A percentile compares a stretch with the other conserved stretches of the same genome.
Evolutionary conservation across 2,888 invertebrate species (phyloP).

Genomic region (Lymantria dispar): DNA sequence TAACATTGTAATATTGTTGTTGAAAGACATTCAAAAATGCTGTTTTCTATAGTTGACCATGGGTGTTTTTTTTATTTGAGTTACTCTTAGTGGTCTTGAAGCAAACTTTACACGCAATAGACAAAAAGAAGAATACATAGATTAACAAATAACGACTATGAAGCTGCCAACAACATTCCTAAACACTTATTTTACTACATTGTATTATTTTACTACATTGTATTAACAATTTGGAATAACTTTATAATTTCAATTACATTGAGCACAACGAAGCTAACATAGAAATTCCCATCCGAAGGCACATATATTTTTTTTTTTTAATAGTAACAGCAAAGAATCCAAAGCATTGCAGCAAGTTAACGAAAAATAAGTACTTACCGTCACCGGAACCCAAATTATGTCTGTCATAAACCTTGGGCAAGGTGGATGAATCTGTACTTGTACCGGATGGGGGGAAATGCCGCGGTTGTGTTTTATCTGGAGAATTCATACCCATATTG

Average conservation of each 20-base stretch:
- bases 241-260: slow-evolving; percentile 11
- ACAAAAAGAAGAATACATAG: background rate
- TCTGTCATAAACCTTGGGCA: slow-evolving; percentile 68
- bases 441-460: slow-evolving; percentile 59
- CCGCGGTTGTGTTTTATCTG: slow-evolving; percentile 56
- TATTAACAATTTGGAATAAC: background rate
- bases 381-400: slow-evolving; percentile 65
- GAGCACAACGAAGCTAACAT: slow-evolving; percentile 43
- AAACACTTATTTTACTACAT: slow-evolving; percentile 9
- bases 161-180: slow-evolving; percentile 1
- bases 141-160: background rate
- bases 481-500: slow-evolving; percentile 42
- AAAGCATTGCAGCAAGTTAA: slow-evolving; percentile 28
- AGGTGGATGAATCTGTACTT: slow-evolving; percentile 47
- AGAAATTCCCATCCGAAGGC: slow-evolving; percentile 38
- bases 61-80: background rate
- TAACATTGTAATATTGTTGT: slow-evolving; percentile 1
- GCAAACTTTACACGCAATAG: background rate
- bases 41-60: background rate
- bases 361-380: slow-evolving; percentile 55
- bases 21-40: background rate
- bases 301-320: slow-evolving; percentile 22
- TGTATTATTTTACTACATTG: slow-evolving; percentile 3
- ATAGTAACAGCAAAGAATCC: slow-evolving; percentile 39
- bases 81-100: background rate